A percentile compares a stretch with the other conserved stretches of the same genome.
These are phyloP conservation scores for Panonychus citri DNA, from an alignment of 1,140 invertebrate genomes.

Conservation along the genomic window DNA sequence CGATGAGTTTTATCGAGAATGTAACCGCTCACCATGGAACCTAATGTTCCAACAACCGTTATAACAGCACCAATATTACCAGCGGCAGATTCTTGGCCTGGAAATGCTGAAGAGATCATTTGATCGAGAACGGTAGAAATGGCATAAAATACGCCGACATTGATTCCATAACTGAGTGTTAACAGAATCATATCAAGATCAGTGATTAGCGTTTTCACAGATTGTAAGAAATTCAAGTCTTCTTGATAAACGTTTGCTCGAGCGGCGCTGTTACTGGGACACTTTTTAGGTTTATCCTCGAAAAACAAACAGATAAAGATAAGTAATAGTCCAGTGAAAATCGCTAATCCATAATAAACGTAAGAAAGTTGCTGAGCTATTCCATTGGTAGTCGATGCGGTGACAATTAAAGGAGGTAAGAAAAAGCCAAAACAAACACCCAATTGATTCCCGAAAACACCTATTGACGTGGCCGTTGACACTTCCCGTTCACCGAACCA, in stretches of 20 bases:
- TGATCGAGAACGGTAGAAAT: constrained; percentile 75
- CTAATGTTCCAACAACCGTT: constrained; percentile 63
- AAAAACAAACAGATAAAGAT: constrained; percentile 41
- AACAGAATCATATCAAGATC: constrained; percentile 57
- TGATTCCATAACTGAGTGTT: constrained; percentile 49
- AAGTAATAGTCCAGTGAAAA: constrained; percentile 26
- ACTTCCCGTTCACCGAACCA: constrained; percentile 93
- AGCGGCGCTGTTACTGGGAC: constrained; percentile 53
- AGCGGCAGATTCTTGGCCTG: constrained; percentile 45
- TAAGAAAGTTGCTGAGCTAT: constrained; percentile 11
- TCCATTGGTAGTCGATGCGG: constrained; percentile 7
- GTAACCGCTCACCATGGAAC: constrained; percentile 63
- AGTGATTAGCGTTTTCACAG: constrained; percentile 41
- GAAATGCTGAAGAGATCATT: constrained; percentile 52
- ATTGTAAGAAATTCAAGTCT: constrained; percentile 36
- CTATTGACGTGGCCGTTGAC: constrained; percentile 84
- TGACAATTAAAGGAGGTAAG: neutral
- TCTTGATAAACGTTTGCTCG: constrained; percentile 24
- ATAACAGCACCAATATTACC: constrained; percentile 69
- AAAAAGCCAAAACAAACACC: constrained; percentile 12
- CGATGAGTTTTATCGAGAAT: constrained; percentile 58
- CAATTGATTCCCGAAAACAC: constrained; percentile 97
- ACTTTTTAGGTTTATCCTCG: constrained; percentile 44
- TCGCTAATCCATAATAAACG: constrained; percentile 27
- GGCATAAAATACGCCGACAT: constrained; percentile 72